Evolutionary conservation across 2,888 invertebrate species (phyloP).

Genomic region (Drosophila sordidula): DNA sequence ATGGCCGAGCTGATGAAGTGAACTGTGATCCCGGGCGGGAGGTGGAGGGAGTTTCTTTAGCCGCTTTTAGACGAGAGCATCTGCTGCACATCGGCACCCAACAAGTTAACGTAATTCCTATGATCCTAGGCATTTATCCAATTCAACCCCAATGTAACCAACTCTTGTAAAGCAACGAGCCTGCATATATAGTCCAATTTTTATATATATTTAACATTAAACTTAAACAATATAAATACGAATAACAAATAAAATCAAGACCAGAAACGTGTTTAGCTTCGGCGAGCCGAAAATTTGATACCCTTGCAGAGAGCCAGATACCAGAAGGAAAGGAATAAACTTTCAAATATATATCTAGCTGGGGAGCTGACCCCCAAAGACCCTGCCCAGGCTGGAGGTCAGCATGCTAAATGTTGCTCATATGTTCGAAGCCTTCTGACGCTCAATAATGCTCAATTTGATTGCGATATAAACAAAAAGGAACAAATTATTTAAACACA

Average conservation of each 20-base stretch:
- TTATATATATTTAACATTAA: conserved; percentile 74
- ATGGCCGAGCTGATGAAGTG: conserved; percentile 84
- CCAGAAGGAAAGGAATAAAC: no score
- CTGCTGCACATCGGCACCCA: conserved; percentile 20
- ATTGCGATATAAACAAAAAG: no score
- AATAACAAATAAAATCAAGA: conserved; percentile 34
- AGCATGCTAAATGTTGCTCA: no score
- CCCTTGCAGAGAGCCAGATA: background rate
- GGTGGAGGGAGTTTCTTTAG: conserved; percentile 9
- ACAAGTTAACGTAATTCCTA: conserved; percentile 51
- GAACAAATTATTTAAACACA: no score
- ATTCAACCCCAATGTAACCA: conserved; percentile 32
- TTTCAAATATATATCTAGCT: no score
- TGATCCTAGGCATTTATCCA: conserved; percentile 69
- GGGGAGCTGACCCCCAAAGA: no score
- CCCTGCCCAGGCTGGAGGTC: no score
- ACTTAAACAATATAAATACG: conserved; percentile 45
- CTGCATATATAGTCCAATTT: conserved; percentile 71
- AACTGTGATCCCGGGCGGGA: background rate
- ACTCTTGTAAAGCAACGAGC: conserved; percentile 59
- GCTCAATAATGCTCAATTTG: no score
- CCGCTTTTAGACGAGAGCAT: conserved; percentile 59
- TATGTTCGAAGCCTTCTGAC: no score
- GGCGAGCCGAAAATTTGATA: background rate
- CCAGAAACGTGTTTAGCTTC: background rate